phyloP scores from a whole-genome alignment of 2,797 vertebrate species.

The Garrulus glandarius region DNA sequence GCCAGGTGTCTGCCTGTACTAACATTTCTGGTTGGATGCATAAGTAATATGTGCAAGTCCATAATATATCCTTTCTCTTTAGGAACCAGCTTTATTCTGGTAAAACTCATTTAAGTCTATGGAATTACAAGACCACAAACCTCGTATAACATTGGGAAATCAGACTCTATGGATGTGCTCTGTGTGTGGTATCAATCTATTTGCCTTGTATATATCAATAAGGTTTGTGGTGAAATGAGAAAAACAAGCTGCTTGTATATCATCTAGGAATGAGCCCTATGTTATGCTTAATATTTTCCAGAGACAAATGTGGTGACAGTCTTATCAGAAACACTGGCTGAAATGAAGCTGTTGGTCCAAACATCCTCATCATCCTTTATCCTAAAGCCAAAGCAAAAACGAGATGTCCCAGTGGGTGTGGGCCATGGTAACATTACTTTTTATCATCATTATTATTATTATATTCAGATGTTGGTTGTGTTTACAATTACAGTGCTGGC shows the following conservation, averaged over 20 bases:
- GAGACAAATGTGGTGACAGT: constrained; percentile 53
- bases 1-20: neutral
- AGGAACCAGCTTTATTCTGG: neutral
- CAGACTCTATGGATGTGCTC: neutral
- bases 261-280: neutral
- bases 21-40: neutral
- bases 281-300: constrained; percentile 55
- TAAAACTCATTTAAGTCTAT: neutral
- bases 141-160: neutral
- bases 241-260: constrained; percentile 47
- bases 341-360: constrained; percentile 59
- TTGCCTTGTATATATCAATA: constrained; percentile 26
- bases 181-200: constrained; percentile 34
- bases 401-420: constrained; percentile 37
- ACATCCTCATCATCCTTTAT: constrained; percentile 56
- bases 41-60: neutral
- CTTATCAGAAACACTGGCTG: constrained; percentile 55
- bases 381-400: constrained; percentile 44
- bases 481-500: constrained; percentile 53
- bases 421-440: constrained; percentile 42
- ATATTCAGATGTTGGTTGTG: constrained; percentile 55
- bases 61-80: neutral
- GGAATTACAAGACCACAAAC: constrained; percentile 26
- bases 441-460: constrained; percentile 48
- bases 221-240: constrained; percentile 28